Evolutionary conservation across 2,797 vertebrate genomes (phyloP).

Genomic region (Tamandua tetradactyla): DNA sequence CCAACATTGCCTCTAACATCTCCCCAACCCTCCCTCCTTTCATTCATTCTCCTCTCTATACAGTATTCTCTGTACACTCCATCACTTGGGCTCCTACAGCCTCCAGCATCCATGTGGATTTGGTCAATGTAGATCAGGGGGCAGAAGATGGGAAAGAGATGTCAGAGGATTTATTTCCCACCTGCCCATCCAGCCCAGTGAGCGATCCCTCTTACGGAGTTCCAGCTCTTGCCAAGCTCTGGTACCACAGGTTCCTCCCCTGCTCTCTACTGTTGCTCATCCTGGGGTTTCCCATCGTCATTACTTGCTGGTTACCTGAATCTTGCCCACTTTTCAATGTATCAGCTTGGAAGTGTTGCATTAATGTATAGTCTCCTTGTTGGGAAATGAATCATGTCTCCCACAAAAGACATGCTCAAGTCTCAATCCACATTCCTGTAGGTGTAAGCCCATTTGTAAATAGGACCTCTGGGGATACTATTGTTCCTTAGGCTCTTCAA

Average conservation of each 20-base stretch:
- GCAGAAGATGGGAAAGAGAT: neutral
- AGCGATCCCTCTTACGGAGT: neutral
- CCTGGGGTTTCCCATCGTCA: neutral
- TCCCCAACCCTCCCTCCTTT: rapidly evolving
- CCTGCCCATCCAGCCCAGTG: neutral
- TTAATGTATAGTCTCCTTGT: no score
- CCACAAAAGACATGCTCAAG: no score
- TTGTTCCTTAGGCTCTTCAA: no score
- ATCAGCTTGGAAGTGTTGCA: no score
- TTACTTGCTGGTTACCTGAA: neutral
- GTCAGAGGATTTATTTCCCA: neutral
- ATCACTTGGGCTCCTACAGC: neutral
- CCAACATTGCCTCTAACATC: neutral
- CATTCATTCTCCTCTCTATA: no score
- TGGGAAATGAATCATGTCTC: no score
- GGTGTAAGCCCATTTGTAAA: no score
- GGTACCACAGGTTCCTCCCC: neutral
- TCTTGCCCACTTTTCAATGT: neutral
- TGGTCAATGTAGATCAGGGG: neutral
- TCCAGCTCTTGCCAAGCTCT: neutral
- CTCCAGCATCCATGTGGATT: neutral
- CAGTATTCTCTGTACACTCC: neutral
- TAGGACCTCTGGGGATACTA: no score
- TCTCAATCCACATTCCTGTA: no score
- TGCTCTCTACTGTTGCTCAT: no score